Evolutionary conservation across 2,888 invertebrate genomes (phyloP).

Genomic region (Eubasilissa splendida): DNA sequence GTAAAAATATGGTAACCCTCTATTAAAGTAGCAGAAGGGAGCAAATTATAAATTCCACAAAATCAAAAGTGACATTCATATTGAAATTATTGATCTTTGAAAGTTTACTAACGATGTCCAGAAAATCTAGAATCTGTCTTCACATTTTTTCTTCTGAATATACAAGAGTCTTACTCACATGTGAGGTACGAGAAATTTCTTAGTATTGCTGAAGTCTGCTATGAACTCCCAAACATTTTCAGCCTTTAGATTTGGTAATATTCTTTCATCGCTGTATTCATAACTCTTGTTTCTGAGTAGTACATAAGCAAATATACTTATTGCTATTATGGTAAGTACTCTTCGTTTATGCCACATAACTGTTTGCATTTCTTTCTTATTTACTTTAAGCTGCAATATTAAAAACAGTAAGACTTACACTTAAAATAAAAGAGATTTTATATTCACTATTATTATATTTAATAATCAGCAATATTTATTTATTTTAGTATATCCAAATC

Average conservation of each 20-base stretch:
- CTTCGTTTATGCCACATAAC: slow-evolving; percentile 63
- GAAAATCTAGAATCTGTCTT: no score
- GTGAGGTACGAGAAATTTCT: slow-evolving; percentile 78
- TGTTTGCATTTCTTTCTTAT: slow-evolving; percentile 60
- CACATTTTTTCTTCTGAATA: no score
- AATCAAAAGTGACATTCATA: no score
- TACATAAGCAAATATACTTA: slow-evolving; percentile 61
- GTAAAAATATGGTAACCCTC: no score
- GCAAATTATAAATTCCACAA: no score
- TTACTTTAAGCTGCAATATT: neutral
- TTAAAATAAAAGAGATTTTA: no score
- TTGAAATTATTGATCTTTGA: no score
- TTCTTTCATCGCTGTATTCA: slow-evolving; percentile 68
- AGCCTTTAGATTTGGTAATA: slow-evolving; percentile 73
- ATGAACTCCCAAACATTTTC: slow-evolving; percentile 80
- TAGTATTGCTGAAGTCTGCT: slow-evolving; percentile 82
- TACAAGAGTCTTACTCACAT: slow-evolving; percentile 72
- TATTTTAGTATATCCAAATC: no score
- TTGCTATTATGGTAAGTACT: slow-evolving; percentile 59
- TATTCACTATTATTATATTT: no score
- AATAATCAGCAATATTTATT: no score
- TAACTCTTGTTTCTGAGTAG: slow-evolving; percentile 63
- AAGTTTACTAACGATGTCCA: no score
- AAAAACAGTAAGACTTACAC: neutral
- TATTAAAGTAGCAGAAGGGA: no score